Percentiles rank a stretch among this genome's conserved stretches.
Evolutionary conservation across 1,140 invertebrate species (phyloP).

Genomic region (Cotesia chilonis): DNA sequence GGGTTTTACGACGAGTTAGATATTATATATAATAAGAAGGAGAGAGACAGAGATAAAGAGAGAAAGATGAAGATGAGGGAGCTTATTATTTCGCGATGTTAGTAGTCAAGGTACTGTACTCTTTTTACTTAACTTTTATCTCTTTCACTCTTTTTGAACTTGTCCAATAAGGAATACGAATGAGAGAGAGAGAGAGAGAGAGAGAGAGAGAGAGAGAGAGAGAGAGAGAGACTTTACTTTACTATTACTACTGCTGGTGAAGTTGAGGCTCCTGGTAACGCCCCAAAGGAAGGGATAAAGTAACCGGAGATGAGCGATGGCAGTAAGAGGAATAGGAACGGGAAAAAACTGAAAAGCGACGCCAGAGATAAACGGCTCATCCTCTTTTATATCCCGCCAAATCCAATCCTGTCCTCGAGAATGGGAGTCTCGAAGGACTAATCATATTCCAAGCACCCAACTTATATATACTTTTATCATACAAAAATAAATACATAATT

Average conservation of each 20-base stretch:
- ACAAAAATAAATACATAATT: no score
- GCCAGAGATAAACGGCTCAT: conserved; percentile 65
- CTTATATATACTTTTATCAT: neutral
- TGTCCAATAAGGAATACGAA: neutral
- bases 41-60: conserved; percentile 18
- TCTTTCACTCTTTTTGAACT: no score
- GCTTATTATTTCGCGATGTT: conserved; percentile 22
- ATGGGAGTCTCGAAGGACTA: conserved; percentile 56
- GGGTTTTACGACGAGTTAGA: no score
- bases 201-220: conserved; percentile 41
- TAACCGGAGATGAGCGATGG: conserved; percentile 48
- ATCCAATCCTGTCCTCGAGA: conserved; percentile 45
- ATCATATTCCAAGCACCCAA: conserved; percentile 53
- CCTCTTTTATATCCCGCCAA: conserved; percentile 50
- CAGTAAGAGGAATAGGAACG: conserved; percentile 32
- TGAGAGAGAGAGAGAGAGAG: conserved; percentile 48
- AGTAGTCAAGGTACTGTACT: neutral
- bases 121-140: no score
- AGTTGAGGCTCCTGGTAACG: conserved; percentile 45
- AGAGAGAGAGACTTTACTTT: conserved; percentile 41
- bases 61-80: conserved; percentile 24
- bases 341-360: conserved; percentile 63
- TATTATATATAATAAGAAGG: conserved; percentile 13
- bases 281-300: conserved; percentile 51
- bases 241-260: neutral